Evolutionary conservation across 2,888 invertebrate species (phyloP), one percentile per base, ranked within the genome.

Genomic region (Rhagophthalmus giganteus): DNA sequence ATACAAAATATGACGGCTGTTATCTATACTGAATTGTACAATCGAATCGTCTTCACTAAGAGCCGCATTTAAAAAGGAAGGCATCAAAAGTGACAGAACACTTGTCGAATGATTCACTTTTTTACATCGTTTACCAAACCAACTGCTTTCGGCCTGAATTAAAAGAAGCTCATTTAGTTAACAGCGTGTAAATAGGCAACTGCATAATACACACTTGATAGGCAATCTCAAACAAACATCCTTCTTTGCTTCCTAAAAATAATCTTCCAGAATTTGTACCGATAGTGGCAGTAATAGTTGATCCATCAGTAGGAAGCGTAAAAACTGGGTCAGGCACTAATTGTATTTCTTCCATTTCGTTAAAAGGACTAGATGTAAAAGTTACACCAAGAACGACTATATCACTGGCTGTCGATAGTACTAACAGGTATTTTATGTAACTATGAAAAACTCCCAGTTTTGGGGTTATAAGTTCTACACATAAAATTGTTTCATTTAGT

Each of bases 81-180:
- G 95, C 33, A 96, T 84, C 58, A 96, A 78, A 70, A 89, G 93
- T 28, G 94, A 93, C 14, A 96, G 76, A 2, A 88, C 80, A 58
- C 90, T 88, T 49, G 89, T 91, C 0, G 97, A 95, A 71, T 94
- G 93, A 74, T 98, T 97, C 1, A 95, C 82, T 79, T 95, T 97
- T 73, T 90, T 89, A 73, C 94, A 97, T 60, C 94, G 88, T 74
- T 93, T 90, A 11, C 94, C 92, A 75, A 96, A 94, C 96, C 96
- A 97, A 57, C 90, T 91, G 60, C 87, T 81, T 74, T 89, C 88
- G 33, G 86, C 86, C 85, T 86, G 71, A 35, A 77, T 72, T 57
- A 60, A 48, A 56, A n/a, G 3, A n/a, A 7, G 28, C 9, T 7
- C 24, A 24, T 24, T 41, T n/a, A n/a, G n/a, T n/a, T n/a, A n/a